phyloP scores from a whole-genome alignment of 2,888 invertebrate genomes.

The Bombylius major region DNA sequence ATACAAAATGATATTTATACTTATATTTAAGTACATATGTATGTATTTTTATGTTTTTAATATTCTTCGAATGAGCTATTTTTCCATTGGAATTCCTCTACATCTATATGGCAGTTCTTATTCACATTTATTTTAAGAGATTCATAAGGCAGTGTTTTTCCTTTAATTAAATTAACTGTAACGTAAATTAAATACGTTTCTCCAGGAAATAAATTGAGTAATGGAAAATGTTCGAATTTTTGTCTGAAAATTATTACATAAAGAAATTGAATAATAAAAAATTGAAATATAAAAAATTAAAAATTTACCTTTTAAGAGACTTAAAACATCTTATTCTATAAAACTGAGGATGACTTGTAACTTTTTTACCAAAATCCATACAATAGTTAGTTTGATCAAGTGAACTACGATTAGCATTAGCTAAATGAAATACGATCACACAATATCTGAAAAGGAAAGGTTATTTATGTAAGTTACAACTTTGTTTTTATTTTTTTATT shows the following conservation, averaged over 20 bases:
- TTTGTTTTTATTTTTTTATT: no score
- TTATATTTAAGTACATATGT: no score
- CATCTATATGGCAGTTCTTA: constrained; percentile 18
- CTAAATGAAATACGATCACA: constrained; percentile 32
- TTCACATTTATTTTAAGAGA: constrained; percentile 28
- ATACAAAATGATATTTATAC: no score
- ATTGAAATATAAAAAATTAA: not conserved
- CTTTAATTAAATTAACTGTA: constrained; percentile 42
- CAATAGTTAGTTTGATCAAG: constrained; percentile 35
- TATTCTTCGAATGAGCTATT: not conserved
- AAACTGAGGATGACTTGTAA: constrained; percentile 29
- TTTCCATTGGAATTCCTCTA: constrained; percentile 14
- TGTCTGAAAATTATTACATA: constrained; percentile 26
- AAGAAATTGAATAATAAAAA: not conserved
- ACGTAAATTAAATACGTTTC: constrained; percentile 45
- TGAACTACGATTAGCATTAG: constrained; percentile 30
- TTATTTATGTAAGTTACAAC: not conserved
- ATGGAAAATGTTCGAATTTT: constrained; percentile 37
- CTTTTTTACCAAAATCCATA: constrained; percentile 31
- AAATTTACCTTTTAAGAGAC: constrained; percentile 25
- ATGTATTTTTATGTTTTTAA: no score
- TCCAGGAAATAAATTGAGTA: constrained; percentile 40
- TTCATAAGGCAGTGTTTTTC: constrained; percentile 45
- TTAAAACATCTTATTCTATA: constrained; percentile 29
- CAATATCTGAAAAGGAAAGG: constrained; percentile 24